These are phyloP conservation scores for Neoascia interrupta DNA, from an alignment of 2,888 invertebrate genomes.

Conservation along the genomic window DNA sequence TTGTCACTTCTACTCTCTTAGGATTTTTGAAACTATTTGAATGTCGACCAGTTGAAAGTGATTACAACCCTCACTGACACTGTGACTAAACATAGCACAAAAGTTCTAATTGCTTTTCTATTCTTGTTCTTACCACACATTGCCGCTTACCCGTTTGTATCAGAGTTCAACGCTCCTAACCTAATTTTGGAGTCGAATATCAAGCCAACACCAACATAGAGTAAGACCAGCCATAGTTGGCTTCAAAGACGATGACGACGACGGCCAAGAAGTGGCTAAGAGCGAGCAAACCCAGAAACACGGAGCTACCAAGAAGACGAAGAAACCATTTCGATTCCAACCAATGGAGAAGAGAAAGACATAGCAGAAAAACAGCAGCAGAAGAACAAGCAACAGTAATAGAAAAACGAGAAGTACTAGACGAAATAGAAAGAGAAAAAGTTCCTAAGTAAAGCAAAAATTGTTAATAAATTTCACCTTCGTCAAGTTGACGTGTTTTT, in stretches of 20 bases:
- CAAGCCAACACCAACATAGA: constrained; percentile 59
- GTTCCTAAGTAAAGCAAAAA: constrained; percentile 15
- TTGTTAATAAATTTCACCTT: constrained; percentile 67
- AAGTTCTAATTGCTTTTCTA: constrained; percentile 7
- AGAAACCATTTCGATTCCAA: constrained; percentile 3
- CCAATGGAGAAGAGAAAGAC: constrained; percentile 47
- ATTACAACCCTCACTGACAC: neutral
- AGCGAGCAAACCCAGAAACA: constrained; percentile 39
- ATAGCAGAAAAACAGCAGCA: constrained; percentile 30
- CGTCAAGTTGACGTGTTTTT: constrained; percentile 54
- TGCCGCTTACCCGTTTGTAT: constrained; percentile 53
- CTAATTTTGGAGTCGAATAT: constrained; percentile 78
- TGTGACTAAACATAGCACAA: neutral
- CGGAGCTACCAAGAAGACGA: constrained; percentile 27
- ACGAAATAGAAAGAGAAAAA: constrained; percentile 28
- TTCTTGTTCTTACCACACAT: constrained; percentile 18
- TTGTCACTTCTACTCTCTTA: too few species aligned
- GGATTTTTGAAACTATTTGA: neutral
- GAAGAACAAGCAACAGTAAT: constrained; percentile 35
- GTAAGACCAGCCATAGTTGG: constrained; percentile 47
- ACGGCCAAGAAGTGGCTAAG: constrained; percentile 46
- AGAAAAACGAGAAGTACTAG: constrained; percentile 39
- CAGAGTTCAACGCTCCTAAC: constrained; percentile 78
- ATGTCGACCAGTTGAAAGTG: constrained; percentile 32
- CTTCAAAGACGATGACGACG: too few species aligned